A percentile compares a stretch with the other conserved stretches of the same genome.
phyloP scores from a whole-genome alignment of 2,888 invertebrate species.

The Microchrysa polita region DNA sequence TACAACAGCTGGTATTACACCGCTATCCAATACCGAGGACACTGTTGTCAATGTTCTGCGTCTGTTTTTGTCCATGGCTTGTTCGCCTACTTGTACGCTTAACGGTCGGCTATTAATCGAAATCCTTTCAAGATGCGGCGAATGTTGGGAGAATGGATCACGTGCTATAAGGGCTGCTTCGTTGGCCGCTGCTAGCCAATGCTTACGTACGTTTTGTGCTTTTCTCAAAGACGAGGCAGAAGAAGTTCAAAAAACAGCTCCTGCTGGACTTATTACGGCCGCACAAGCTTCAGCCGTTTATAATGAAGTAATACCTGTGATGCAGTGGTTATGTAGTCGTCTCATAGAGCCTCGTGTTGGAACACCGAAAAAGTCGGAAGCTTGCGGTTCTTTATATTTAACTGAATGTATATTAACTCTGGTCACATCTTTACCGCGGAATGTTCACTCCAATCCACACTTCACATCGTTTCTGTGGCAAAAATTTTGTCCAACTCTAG shows the following conservation, averaged over 20 bases:
- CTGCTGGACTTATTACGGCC: slow-evolving; percentile 67
- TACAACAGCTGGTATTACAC: slow-evolving; percentile 72
- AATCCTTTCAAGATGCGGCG: slow-evolving; percentile 84
- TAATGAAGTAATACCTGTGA: slow-evolving; percentile 89
- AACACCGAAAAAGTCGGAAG: slow-evolving; percentile 63
- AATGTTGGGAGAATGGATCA: slow-evolving; percentile 81
- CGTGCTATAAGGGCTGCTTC: slow-evolving; percentile 87
- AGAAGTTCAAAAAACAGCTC: slow-evolving; percentile 67
- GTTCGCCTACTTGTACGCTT: slow-evolving; percentile 87
- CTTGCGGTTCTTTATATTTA: slow-evolving; percentile 73
- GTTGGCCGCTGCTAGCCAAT: slow-evolving; percentile 89
- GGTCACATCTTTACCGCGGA: slow-evolving; percentile 82
- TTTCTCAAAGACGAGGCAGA: slow-evolving; percentile 72
- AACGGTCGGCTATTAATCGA: slow-evolving; percentile 90
- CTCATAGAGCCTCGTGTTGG: slow-evolving; percentile 77
- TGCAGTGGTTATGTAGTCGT: slow-evolving; percentile 88
- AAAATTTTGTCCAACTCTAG: slow-evolving; percentile 88
- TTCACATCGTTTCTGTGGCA: slow-evolving; percentile 92
- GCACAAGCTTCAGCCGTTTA: slow-evolving; percentile 81
- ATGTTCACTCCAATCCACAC: slow-evolving; percentile 84
- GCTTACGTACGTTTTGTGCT: slow-evolving; percentile 84
- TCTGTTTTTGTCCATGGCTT: slow-evolving; percentile 86
- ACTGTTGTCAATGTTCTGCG: slow-evolving; percentile 79
- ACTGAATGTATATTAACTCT: slow-evolving; percentile 87
- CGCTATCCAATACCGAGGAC: slow-evolving; percentile 78